Percentiles rank a stretch among this genome's conserved stretches.
These are phyloP conservation scores for Clepsis dumicolana DNA, from an alignment of 2,888 invertebrate species.

Conservation along the genomic window DNA sequence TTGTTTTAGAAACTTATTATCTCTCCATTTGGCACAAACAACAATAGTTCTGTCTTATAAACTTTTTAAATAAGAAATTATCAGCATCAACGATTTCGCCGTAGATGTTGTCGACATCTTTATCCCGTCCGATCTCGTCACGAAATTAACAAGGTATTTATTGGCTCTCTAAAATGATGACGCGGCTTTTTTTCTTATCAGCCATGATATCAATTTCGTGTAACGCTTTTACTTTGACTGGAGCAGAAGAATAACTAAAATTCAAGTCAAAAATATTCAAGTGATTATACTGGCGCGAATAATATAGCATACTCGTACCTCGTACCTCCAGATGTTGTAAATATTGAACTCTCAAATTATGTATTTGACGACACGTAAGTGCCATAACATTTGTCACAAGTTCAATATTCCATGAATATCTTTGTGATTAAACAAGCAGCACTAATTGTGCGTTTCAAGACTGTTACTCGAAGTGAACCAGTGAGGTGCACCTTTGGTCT, in stretches of 20 bases:
- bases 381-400: too few relatives aligned
- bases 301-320: too few relatives aligned
- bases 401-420: too few relatives aligned
- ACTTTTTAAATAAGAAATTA: conserved; percentile 62
- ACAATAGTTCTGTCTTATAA: conserved; percentile 9
- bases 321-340: too few relatives aligned
- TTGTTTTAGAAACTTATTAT: neutral
- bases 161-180: conserved; percentile 61
- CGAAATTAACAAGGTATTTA: conserved; percentile 73
- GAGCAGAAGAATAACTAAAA: neutral
- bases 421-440: too few relatives aligned
- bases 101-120: conserved; percentile 54
- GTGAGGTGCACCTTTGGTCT: too few relatives aligned
- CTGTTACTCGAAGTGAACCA: too few relatives aligned
- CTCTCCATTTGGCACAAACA: conserved; percentile 1
- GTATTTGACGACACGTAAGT: too few relatives aligned
- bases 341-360: too few relatives aligned
- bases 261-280: too few relatives aligned
- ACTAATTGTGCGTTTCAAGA: too few relatives aligned
- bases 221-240: conserved; percentile 31
- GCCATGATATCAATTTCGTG: conserved; percentile 54
- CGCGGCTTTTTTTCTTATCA: conserved; percentile 59
- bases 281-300: too few relatives aligned
- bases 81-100: conserved; percentile 60
- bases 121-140: conserved; percentile 74